Percentiles rank a stretch among this genome's conserved stretches.
phyloP scores from a whole-genome alignment of 2,797 vertebrate species.

The Chanos chanos region DNA sequence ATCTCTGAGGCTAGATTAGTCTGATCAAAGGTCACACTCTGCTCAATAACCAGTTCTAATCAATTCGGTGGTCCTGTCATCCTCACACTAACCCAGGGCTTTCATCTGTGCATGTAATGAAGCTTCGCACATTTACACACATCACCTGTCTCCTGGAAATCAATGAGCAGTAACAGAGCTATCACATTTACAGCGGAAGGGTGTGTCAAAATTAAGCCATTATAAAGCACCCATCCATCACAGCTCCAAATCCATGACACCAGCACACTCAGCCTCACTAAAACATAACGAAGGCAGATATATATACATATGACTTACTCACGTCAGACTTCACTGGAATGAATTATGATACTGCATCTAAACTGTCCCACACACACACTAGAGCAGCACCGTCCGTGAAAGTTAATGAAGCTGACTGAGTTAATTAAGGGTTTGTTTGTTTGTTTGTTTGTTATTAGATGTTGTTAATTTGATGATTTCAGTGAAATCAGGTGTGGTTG shows the following conservation, averaged over 20 bases:
- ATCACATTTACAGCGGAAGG: constrained; percentile 36
- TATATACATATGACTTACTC: constrained; percentile 1
- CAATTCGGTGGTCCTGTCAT: constrained; percentile 6
- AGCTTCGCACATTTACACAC: constrained; percentile 9
- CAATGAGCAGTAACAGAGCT: constrained; percentile 35
- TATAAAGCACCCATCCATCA: constrained; percentile 30
- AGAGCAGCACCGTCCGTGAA: neutral
- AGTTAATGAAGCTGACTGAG: too few species aligned
- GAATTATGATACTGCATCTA: constrained; percentile 18
- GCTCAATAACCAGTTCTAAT: constrained; percentile 1
- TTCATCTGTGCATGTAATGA: constrained; percentile 7
- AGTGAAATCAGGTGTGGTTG: too few species aligned
- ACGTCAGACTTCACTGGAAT: constrained; percentile 24
- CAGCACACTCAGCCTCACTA: neutral
- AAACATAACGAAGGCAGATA: neutral
- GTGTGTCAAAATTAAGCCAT: constrained; percentile 29
- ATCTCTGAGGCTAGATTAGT: neutral
- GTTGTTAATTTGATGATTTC: too few species aligned
- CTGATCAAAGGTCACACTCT: neutral
- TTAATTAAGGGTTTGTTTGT: too few species aligned
- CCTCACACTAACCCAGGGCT: neutral
- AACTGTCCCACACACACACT: neutral
- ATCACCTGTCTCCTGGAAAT: constrained; percentile 9
- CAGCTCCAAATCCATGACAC: constrained; percentile 29
- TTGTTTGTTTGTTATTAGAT: too few species aligned